Evolutionary conservation across 1,140 invertebrate species (phyloP).

Genomic region (Plodia interpunctella): DNA sequence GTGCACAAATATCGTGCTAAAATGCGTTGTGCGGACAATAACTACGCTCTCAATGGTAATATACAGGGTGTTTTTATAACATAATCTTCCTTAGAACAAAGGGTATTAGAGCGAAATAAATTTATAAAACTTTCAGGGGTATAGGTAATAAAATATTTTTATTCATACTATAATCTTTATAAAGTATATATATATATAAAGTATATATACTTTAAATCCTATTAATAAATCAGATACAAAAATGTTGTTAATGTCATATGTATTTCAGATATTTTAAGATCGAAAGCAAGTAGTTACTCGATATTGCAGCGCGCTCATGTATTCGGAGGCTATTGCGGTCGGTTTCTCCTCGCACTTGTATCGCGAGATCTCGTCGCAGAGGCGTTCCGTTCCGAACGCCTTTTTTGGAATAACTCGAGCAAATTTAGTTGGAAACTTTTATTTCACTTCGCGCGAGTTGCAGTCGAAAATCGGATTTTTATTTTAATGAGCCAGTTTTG

Average conservation of each 20-base stretch:
- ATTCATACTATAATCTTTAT: too few species aligned
- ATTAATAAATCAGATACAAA: background rate
- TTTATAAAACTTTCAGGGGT: too few species aligned
- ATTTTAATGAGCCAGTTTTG: constrained; percentile 75
- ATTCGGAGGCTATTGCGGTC: constrained; percentile 54
- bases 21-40: constrained; percentile 59
- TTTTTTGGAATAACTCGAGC: constrained; percentile 74
- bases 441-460: constrained; percentile 64
- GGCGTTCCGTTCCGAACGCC: constrained; percentile 59
- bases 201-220: background rate
- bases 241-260: constrained; percentile 8
- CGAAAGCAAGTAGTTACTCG: constrained; percentile 34
- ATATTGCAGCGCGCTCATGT: constrained; percentile 7
- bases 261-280: constrained; percentile 12
- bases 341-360: constrained; percentile 66
- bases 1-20: constrained; percentile 48
- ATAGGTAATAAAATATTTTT: too few species aligned
- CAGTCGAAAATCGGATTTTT: constrained; percentile 73
- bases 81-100: too few species aligned
- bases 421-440: constrained; percentile 72
- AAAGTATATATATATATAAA: too few species aligned
- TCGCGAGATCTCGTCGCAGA: constrained; percentile 54
- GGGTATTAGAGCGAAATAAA: too few species aligned
- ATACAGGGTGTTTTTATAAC: constrained; percentile 19
- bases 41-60: constrained; percentile 35